These are phyloP conservation scores for Acrossocheilus wenchowensis DNA, from an alignment of 2,797 vertebrate genomes.

Conservation along the genomic window DNA sequence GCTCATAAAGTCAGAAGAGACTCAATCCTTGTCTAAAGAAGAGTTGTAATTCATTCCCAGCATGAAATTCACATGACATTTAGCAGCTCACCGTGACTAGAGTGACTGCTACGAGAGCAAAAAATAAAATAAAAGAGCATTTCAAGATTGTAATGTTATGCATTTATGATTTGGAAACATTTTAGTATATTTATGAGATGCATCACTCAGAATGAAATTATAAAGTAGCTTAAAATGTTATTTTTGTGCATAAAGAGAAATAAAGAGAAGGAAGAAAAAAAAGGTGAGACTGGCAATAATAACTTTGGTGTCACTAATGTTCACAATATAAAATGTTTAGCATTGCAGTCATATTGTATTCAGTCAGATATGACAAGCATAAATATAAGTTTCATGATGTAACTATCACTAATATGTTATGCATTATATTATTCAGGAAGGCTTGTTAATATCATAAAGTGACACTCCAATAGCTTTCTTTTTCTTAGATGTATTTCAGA, in stretches of 20 bases:
- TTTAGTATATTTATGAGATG: background rate
- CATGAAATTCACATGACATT: conserved; percentile 52
- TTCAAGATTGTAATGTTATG: background rate
- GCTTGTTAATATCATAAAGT: background rate
- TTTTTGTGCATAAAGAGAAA: background rate
- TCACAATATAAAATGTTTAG: background rate
- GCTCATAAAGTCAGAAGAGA: conserved; percentile 66
- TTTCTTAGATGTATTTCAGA: background rate
- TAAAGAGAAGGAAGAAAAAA: background rate
- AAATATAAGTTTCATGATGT: background rate
- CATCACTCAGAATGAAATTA: background rate
- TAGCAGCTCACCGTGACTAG: background rate
- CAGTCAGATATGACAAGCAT: background rate
- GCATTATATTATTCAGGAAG: background rate
- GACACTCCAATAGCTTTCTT: background rate
- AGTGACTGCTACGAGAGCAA: background rate
- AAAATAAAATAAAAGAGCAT: background rate
- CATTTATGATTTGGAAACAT: background rate
- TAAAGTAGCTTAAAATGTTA: background rate
- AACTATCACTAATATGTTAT: background rate
- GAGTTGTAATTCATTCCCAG: conserved; percentile 42
- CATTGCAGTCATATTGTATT: background rate
- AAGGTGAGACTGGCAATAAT: background rate
- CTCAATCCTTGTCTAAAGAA: conserved; percentile 51
- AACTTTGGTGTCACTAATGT: background rate